A percentile compares a stretch with the other conserved stretches of the same genome.
Conservation (phyloP, 2,113 vertebrate genomes). For the Helogale parvula region DNA sequence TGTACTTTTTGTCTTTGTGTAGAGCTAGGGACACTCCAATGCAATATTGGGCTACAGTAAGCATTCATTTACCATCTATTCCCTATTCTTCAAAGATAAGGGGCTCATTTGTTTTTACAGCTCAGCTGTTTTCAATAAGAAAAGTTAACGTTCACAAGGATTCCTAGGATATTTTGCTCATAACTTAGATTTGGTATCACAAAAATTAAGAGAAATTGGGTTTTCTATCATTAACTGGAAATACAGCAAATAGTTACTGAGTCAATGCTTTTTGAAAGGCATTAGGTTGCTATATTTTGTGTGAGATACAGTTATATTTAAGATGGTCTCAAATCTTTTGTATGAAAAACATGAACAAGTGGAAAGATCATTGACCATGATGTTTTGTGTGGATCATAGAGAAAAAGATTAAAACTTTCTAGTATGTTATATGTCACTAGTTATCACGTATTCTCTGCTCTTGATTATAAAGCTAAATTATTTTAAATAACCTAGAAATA, state of each 20-base stretch:
- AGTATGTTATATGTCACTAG: not conserved
- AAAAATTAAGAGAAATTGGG: not conserved
- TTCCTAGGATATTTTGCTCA: not conserved
- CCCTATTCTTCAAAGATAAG: constrained; percentile 29
- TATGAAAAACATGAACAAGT: not conserved
- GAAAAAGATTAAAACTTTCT: not conserved
- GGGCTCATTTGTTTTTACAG: not conserved
- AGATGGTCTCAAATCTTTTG: not conserved
- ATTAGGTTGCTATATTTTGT: not conserved
- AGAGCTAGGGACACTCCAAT: constrained; percentile 17
- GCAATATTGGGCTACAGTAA: not conserved
- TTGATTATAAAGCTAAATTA: not conserved
- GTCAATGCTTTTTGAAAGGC: not conserved
- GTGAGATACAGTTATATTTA: not conserved
- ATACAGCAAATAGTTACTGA: not conserved
- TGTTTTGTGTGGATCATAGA: not conserved
- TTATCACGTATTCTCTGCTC: not conserved
- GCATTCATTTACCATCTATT: not conserved
- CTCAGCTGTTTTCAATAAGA: not conserved
- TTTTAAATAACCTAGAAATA: not conserved
- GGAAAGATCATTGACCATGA: not conserved
- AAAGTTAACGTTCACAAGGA: not conserved
- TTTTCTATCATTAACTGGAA: not conserved
- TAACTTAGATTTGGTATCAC: not conserved
- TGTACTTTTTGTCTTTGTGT: constrained; percentile 74